Evolutionary conservation across 2,113 vertebrate species (phyloP).

Genomic region (Coreoperca whiteheadi): DNA sequence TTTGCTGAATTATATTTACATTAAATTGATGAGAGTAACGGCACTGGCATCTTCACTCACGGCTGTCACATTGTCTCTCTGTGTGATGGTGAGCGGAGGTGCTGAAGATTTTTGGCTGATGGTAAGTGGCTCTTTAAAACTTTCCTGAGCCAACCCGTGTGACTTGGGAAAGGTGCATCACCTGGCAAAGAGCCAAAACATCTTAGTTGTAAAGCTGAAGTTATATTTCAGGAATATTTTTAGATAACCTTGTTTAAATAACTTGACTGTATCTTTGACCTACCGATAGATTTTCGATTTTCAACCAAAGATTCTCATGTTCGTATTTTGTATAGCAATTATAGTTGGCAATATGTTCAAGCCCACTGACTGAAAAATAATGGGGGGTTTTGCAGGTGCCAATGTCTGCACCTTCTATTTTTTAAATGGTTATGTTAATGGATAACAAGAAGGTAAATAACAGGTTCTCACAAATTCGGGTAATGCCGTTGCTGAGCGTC

Average conservation of each 20-base stretch:
- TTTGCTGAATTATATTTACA: not conserved
- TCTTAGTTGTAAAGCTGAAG: not conserved
- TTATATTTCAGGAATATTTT: too few relatives aligned
- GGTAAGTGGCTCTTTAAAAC: not conserved
- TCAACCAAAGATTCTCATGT: not conserved
- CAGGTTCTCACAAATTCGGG: not conserved
- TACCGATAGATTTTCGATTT: too few relatives aligned
- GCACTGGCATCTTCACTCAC: not conserved
- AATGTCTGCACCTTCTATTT: not conserved
- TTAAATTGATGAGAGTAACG: not conserved
- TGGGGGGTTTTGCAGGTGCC: too few relatives aligned
- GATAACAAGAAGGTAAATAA: not conserved
- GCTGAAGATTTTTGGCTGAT: not conserved
- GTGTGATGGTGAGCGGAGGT: not conserved
- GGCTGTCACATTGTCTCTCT: not conserved
- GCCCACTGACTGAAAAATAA: too few relatives aligned
- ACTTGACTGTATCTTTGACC: too few relatives aligned
- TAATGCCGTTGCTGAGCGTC: not conserved
- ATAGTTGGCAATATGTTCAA: too few relatives aligned
- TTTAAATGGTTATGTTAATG: too few relatives aligned
- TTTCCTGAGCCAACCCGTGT: not conserved
- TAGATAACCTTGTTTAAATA: too few relatives aligned
- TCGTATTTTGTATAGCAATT: not conserved
- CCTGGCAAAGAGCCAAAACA: not conserved
- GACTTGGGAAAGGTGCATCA: not conserved